Percentiles rank a stretch among this genome's conserved stretches.
These are phyloP conservation scores for Eurypyga helias DNA, from an alignment of 2,113 vertebrate species.

Conservation along the genomic window DNA sequence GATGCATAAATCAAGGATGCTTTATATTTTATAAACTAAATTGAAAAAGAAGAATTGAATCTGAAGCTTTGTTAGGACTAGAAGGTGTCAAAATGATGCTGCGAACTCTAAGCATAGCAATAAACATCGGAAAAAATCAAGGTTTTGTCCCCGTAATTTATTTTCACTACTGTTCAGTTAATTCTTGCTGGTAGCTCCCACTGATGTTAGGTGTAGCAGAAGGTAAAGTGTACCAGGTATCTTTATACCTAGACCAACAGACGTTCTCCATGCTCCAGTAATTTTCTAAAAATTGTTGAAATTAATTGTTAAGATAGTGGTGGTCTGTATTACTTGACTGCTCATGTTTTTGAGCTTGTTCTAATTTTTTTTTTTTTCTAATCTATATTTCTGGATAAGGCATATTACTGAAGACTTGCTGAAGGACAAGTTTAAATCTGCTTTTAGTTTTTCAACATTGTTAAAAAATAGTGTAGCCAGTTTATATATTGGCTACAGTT, in stretches of 20 bases:
- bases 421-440: not conserved
- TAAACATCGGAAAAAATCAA: not conserved
- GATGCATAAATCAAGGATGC: constrained; percentile 32
- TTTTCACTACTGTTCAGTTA: not conserved
- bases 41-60: not conserved
- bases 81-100: not conserved
- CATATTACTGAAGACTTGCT: not conserved
- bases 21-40: constrained; percentile 30
- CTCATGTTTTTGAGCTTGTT: not conserved
- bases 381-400: not conserved
- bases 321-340: not conserved
- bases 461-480: not conserved
- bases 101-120: not conserved
- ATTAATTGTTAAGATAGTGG: not conserved
- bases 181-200: not conserved
- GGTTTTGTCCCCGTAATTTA: not conserved
- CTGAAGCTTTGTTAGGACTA: not conserved
- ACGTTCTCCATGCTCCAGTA: not conserved
- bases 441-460: not conserved
- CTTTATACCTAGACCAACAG: not conserved
- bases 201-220: not conserved
- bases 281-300: not conserved
- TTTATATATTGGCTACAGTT: not conserved
- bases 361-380: not conserved
- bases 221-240: not conserved